Conservation (phyloP, 2,888 invertebrate species). For the Nemoura dubitans region DNA sequence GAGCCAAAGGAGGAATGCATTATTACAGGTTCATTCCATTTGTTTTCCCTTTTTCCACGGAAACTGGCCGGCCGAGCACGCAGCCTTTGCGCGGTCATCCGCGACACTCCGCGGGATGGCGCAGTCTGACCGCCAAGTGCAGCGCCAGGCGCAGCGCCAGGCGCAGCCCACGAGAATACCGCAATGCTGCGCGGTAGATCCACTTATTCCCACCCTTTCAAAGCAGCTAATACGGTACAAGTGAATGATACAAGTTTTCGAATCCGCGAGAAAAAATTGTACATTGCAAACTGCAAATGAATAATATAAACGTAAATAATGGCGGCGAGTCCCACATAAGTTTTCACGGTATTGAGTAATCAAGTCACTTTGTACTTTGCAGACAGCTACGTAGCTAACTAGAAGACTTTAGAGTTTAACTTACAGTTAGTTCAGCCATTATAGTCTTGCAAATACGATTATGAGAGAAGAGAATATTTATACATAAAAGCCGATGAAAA, state of each 20-base stretch:
- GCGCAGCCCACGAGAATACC: background rate
- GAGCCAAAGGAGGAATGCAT: background rate
- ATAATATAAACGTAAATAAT: constrained; percentile 7
- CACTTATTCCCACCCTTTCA: constrained; percentile 10
- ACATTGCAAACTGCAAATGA: background rate
- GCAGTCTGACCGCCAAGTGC: too few relatives aligned
- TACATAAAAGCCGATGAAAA: background rate
- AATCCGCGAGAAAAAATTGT: background rate
- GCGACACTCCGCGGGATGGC: too few relatives aligned
- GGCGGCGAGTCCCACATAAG: constrained; percentile 14
- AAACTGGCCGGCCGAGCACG: background rate
- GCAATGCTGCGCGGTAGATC: background rate
- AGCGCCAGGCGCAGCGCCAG: too few relatives aligned
- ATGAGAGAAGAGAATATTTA: background rate
- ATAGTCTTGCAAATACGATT: background rate
- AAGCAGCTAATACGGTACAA: background rate
- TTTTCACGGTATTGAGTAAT: constrained; percentile 28
- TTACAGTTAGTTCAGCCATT: constrained; percentile 7
- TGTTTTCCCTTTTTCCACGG: background rate
- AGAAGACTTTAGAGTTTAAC: background rate
- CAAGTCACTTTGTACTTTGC: background rate
- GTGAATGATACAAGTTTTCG: background rate
- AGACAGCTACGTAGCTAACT: background rate
- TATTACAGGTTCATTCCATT: background rate
- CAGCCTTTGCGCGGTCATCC: background rate